Evolutionary conservation across 2,113 vertebrate genomes (phyloP).

Genomic region (Bufo gargarizans): DNA sequence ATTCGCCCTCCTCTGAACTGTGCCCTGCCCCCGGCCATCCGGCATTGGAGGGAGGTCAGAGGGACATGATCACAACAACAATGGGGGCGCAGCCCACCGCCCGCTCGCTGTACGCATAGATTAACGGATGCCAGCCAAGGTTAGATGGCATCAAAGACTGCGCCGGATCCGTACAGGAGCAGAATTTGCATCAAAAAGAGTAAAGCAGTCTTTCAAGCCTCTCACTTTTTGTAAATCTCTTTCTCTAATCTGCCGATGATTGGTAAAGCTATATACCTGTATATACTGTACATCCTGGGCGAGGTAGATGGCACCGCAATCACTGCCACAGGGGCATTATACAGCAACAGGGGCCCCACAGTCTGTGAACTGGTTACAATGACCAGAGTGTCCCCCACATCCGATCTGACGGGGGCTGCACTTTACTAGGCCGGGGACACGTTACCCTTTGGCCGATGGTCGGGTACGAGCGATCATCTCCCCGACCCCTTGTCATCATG

Average conservation of each 20-base stretch:
- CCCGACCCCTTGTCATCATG: too few species aligned
- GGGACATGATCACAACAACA: conserved; percentile 13
- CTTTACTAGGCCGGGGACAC: too few species aligned
- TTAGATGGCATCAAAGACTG: not conserved
- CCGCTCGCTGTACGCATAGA: not conserved
- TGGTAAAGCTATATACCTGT: not conserved
- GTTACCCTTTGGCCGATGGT: too few species aligned
- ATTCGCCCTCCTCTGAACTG: conserved; percentile 17
- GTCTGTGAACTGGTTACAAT: too few species aligned
- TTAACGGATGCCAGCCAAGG: not conserved
- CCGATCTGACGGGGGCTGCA: too few species aligned
- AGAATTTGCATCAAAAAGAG: not conserved
- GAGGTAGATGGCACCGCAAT: too few species aligned
- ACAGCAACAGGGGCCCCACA: too few species aligned
- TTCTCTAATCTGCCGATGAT: not conserved
- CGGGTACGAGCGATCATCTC: too few species aligned
- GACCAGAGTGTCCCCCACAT: too few species aligned
- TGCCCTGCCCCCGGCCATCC: conserved; percentile 24
- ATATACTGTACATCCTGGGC: too few species aligned
- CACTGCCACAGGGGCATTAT: too few species aligned
- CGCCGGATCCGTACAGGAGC: not conserved
- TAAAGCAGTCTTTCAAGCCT: not conserved
- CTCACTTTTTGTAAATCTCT: not conserved
- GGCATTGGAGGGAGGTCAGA: not conserved
- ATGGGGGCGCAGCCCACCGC: not conserved